Evolutionary conservation across 2,797 vertebrate species (phyloP).

Genomic region (Rachycentron canadum): DNA sequence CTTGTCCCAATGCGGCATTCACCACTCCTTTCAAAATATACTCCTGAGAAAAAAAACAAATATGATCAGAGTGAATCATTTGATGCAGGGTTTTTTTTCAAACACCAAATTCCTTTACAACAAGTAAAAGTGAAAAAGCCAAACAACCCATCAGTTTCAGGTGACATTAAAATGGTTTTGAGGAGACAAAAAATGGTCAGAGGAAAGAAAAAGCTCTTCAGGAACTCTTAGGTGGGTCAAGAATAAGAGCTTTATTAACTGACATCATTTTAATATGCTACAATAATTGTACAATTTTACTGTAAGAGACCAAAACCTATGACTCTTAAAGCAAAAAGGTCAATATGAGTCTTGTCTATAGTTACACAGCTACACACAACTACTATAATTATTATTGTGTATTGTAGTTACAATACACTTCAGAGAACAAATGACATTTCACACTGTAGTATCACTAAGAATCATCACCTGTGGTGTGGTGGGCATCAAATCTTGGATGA

Average conservation of each 20-base stretch:
- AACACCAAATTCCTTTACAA: constrained; percentile 19
- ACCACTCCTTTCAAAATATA: constrained; percentile 98
- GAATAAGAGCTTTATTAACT: background rate
- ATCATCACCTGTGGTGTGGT: constrained; percentile 91
- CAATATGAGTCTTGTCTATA: background rate
- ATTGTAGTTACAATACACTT: background rate
- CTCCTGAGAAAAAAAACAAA: constrained; percentile 85
- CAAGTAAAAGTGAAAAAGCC: constrained; percentile 21
- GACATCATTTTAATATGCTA: constrained; percentile 6
- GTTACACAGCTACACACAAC: background rate
- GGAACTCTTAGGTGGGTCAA: background rate
- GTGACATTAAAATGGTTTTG: constrained; percentile 14
- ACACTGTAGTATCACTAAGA: background rate
- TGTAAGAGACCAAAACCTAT: background rate
- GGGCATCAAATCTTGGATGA: constrained; percentile 96
- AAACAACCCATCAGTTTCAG: constrained; percentile 3
- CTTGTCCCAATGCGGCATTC: constrained; percentile 95
- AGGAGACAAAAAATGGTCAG: constrained; percentile 7
- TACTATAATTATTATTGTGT: background rate
- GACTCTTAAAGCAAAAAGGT: background rate
- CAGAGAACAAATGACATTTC: background rate
- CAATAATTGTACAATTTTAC: background rate
- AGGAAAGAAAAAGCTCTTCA: background rate
- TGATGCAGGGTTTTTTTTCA: constrained; percentile 16
- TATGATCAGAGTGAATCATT: constrained; percentile 25